A percentile compares a stretch with the other conserved stretches of the same genome.
Conservation (phyloP, 2,888 invertebrate species). For the Podotricha telesiphe region DNA sequence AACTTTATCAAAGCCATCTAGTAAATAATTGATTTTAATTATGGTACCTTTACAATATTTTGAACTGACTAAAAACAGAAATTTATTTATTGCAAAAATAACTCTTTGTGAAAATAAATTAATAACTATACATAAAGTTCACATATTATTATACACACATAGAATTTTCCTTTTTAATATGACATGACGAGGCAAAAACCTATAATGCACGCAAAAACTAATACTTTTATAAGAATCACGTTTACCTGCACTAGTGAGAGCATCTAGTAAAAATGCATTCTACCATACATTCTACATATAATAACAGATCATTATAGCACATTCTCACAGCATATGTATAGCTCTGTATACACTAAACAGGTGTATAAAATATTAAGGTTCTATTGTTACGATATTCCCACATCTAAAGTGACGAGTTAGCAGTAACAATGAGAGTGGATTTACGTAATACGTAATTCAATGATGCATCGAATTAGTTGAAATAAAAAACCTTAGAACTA, state of each 20-base stretch:
- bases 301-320: constrained; percentile 22
- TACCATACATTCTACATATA: constrained; percentile 14
- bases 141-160: not conserved
- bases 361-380: constrained; percentile 44
- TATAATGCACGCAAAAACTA: not conserved
- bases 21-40: too few species aligned
- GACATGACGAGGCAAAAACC: not conserved
- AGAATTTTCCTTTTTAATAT: not conserved
- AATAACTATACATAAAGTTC: not conserved
- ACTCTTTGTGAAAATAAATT: not conserved
- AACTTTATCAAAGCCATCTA: too few species aligned
- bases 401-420: constrained; percentile 45
- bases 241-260: not conserved
- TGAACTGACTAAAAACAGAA: too few species aligned
- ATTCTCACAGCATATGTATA: constrained; percentile 26
- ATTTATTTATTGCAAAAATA: too few species aligned
- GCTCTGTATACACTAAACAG: constrained; percentile 31
- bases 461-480: constrained; percentile 35
- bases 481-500: constrained; percentile 30
- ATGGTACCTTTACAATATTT: too few species aligned
- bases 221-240: not conserved
- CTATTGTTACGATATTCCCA: constrained; percentile 47
- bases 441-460: constrained; percentile 44
- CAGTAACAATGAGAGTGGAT: constrained; percentile 44
- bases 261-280: constrained; percentile 14